A percentile compares a stretch with the other conserved stretches of the same genome.
Evolutionary conservation across 2,888 invertebrate genomes (phyloP).

Genomic region (Papilio elwesi): DNA sequence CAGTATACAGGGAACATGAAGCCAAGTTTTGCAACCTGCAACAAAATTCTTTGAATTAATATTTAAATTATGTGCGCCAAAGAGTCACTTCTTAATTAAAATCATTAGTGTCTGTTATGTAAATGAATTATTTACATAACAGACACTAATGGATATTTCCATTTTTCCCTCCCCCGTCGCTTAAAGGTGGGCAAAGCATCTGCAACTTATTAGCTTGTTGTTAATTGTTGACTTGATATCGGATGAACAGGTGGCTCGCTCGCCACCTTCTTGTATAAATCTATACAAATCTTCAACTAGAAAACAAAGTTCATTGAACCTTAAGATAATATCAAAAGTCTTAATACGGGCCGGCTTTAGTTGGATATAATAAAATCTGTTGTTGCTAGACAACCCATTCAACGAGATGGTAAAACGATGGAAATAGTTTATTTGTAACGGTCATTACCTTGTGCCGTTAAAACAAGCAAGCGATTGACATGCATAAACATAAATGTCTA

Average conservation of each 20-base stretch:
- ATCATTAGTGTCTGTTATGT: too few relatives aligned
- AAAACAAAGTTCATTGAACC: not conserved
- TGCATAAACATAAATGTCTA: constrained; percentile 14
- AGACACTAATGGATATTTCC: too few relatives aligned
- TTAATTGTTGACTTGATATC: too few relatives aligned
- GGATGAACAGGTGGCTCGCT: not conserved
- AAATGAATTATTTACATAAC: too few relatives aligned
- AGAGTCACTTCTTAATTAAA: not conserved
- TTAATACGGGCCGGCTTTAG: not conserved
- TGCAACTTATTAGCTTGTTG: too few relatives aligned
- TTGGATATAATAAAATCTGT: constrained; percentile 1
- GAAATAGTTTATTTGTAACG: not conserved
- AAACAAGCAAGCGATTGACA: constrained; percentile 1
- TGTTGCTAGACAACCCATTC: not conserved
- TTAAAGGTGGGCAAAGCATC: not conserved
- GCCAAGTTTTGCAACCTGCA: constrained; percentile 93
- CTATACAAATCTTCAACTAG: too few relatives aligned
- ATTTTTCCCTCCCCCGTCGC: too few relatives aligned
- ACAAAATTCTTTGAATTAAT: constrained; percentile 23
- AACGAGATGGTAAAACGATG: not conserved
- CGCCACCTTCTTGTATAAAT: not conserved
- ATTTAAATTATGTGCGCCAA: not conserved
- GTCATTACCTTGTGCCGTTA: not conserved
- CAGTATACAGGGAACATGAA: constrained; percentile 97
- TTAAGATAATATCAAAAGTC: not conserved